Base-by-base conservation (phyloP, 1,140 invertebrate species). In the Heterodera carotae region DNA sequence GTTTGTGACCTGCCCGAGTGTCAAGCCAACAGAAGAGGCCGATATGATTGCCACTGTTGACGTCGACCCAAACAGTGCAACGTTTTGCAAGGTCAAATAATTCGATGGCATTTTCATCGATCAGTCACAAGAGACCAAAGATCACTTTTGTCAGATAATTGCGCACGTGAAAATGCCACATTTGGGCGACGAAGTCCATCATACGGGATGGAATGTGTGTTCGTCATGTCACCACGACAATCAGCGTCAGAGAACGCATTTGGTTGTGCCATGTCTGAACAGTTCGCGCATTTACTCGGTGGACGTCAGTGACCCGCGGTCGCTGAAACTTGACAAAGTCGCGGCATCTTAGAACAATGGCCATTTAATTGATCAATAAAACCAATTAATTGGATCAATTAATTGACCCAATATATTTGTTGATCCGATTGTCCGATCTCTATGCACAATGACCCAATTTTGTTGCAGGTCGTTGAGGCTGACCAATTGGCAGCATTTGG, bases 401-500 rank as follows among this genome's bases (percentile, higher is more conserved):
- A n/a, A n/a, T n/a, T n/a, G n/a, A n/a, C n/a, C n/a, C n/a, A n/a
- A n/a, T n/a, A n/a, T n/a, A n/a, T n/a, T n/a, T n/a, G n/a, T n/a
- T n/a, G n/a, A n/a, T n/a, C n/a, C n/a, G n/a, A n/a, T n/a, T n/a
- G n/a, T n/a, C n/a, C n/a, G n/a, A n/a, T n/a, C n/a, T n/a, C n/a
- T n/a, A n/a, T n/a, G n/a, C n/a, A n/a, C n/a, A n/a, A n/a, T n/a
- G n/a, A n/a, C 5, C 31, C 7, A 33, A 62, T 27, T 22, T 4
- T 60, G 6, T 43, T 78, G 39, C 71, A 91, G 89, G 86, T 89
- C 6, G 84, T 91, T 56, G 90, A 91, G 75, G 88, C 89, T 0
- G 81, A 87, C 29, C 92, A 94, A 80, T 90, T 98, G 84, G 91
- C 92, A 83, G 90, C 90, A 76, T 86, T 86, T 56, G 92, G 94